Evolutionary conservation across 1,140 invertebrate genomes (phyloP).

Genomic region (Papilio aristodemus): DNA sequence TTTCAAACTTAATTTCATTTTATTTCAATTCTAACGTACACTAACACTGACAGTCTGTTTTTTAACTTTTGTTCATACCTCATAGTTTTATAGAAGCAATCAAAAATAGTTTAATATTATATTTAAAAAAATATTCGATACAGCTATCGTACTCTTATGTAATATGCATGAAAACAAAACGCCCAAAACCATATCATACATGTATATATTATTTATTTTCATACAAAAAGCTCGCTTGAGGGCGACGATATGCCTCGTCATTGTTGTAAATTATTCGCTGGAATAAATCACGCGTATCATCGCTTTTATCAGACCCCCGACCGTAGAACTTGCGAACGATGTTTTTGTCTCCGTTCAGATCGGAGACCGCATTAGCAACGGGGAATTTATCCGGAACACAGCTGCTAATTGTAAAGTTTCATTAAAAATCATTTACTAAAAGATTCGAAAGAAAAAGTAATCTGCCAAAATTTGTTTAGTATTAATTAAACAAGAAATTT

Average conservation of each 20-base stretch:
- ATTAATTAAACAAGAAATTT: no score
- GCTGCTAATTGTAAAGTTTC: not conserved
- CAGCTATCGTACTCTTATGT: not conserved
- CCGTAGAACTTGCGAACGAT: slow-evolving; percentile 10
- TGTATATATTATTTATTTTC: slow-evolving; percentile 19
- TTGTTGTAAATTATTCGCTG: slow-evolving; percentile 33
- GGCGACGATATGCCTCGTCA: slow-evolving; percentile 10
- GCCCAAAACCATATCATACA: not conserved
- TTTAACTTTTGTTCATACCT: no score
- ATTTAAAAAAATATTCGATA: not conserved
- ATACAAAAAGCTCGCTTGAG: slow-evolving; percentile 16
- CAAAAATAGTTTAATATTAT: slow-evolving; percentile 5
- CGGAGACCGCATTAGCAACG: not conserved
- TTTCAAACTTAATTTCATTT: no score
- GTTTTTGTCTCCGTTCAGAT: slow-evolving; percentile 10
- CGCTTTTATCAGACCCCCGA: slow-evolving; percentile 18
- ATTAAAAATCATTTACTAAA: not conserved
- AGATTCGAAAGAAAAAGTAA: no score
- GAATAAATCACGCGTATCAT: slow-evolving; percentile 33
- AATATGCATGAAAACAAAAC: slow-evolving; percentile 12
- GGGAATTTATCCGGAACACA: not conserved
- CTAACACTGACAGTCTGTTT: no score
- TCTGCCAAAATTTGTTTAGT: no score
- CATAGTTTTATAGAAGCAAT: not conserved
- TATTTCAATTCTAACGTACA: no score